A percentile compares a stretch with the other conserved stretches of the same genome.
These are phyloP conservation scores for Microplitis manilae DNA, from an alignment of 2,888 invertebrate genomes.

Conservation along the genomic window DNA sequence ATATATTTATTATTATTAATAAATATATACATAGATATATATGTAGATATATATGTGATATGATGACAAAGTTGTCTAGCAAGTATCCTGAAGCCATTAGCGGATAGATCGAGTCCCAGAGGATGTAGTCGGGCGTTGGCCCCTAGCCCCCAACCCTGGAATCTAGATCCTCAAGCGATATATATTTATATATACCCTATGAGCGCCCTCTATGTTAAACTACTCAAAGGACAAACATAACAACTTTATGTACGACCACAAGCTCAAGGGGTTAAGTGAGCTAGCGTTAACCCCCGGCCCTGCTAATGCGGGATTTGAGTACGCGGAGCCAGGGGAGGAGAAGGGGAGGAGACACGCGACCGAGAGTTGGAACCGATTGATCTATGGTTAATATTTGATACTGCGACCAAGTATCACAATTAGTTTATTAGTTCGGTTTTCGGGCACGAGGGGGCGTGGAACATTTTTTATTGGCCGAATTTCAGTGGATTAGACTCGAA, in stretches of 20 bases:
- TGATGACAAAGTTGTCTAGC: slow-evolving; percentile 27
- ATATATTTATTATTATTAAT: no score
- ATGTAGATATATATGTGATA: neutral
- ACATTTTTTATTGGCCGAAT: no score
- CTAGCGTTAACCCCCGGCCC: slow-evolving; percentile 49
- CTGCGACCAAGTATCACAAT: slow-evolving; percentile 55
- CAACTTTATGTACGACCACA: slow-evolving; percentile 69
- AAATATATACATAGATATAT: no score
- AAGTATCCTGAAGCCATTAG: slow-evolving; percentile 60
- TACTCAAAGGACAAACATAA: slow-evolving; percentile 72
- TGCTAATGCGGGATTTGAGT: no score
- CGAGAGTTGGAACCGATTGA: slow-evolving; percentile 63
- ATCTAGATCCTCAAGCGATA: neutral
- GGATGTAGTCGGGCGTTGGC: slow-evolving; percentile 63
- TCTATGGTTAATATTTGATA: slow-evolving; percentile 70
- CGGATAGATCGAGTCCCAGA: slow-evolving; percentile 65
- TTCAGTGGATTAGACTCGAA: no score
- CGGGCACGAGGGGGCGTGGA: neutral
- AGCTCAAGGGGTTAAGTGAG: slow-evolving; percentile 71
- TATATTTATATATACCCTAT: neutral
- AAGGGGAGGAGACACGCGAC: slow-evolving; percentile 20
- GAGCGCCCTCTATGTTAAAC: slow-evolving; percentile 49
- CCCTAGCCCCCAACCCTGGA: neutral
- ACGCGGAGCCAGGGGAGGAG: neutral
- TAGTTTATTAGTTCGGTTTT: slow-evolving; percentile 49